phyloP scores from a whole-genome alignment of 2,797 vertebrate genomes.

The Pangasius sanitwongsei region DNA sequence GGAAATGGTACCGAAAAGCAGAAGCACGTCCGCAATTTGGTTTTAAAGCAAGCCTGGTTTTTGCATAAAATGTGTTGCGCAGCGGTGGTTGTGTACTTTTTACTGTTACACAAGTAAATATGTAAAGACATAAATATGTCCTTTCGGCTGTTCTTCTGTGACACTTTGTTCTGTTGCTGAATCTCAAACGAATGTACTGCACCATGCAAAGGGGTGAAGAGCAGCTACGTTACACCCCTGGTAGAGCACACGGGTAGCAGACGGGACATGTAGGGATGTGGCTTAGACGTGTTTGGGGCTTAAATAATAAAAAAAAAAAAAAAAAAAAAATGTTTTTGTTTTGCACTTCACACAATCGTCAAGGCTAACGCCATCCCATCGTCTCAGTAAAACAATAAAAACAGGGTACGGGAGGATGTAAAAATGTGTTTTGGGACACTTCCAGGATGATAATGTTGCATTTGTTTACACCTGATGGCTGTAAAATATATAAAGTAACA shows the following conservation, averaged over 20 bases:
- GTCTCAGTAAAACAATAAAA: neutral
- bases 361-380: neutral
- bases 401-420: too few relatives aligned
- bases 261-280: neutral
- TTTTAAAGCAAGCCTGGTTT: neutral
- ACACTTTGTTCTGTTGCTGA: neutral
- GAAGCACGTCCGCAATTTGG: neutral
- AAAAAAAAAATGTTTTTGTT: neutral
- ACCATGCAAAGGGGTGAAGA: neutral
- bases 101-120: neutral
- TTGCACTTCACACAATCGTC: too few relatives aligned
- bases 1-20: neutral
- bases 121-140: neutral
- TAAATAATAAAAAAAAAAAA: neutral
- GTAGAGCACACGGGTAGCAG: neutral
- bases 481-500: too few relatives aligned
- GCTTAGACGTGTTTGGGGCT: neutral
- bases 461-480: too few relatives aligned
- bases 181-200: neutral
- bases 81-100: neutral
- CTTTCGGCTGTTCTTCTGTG: neutral
- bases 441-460: neutral
- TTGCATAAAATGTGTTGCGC: neutral
- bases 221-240: neutral
- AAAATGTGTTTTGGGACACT: neutral